phyloP scores from a whole-genome alignment of 2,888 invertebrate genomes.

The Sesia apiformis region DNA sequence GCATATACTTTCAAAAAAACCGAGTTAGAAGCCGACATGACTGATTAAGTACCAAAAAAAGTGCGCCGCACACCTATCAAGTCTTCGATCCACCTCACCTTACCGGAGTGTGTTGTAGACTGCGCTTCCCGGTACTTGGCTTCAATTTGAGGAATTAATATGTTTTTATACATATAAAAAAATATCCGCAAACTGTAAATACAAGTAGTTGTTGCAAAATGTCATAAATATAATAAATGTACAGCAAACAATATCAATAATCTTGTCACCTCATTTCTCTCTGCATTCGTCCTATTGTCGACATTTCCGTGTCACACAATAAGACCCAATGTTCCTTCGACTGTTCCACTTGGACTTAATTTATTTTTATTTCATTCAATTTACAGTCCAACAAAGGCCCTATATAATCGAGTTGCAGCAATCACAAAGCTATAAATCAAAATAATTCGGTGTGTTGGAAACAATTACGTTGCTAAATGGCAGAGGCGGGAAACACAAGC shows the following conservation, averaged over 20 bases:
- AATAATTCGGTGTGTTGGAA: conserved; percentile 61
- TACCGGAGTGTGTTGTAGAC: no score
- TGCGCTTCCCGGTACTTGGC: no score
- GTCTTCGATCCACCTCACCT: no score
- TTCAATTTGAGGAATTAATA: no score
- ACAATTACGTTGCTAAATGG: conserved; percentile 58
- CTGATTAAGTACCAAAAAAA: no score
- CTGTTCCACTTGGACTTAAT: conserved; percentile 40
- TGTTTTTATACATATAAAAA: no score
- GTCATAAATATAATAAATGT: background rate
- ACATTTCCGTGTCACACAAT: conserved; percentile 20
- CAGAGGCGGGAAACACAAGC: conserved; percentile 30
- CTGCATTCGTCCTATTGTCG: conserved; percentile 15
- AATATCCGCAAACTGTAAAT: no score
- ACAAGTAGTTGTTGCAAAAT: no score
- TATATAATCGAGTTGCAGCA: conserved; percentile 67
- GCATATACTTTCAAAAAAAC: no score
- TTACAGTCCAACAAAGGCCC: conserved; percentile 49
- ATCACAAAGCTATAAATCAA: conserved; percentile 72
- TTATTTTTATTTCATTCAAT: conserved; percentile 68
- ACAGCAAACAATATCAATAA: background rate
- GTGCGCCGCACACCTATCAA: no score
- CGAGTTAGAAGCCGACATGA: no score
- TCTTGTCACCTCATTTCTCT: conserved; percentile 8
- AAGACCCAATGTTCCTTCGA: conserved; percentile 19